Evolutionary conservation across 1,140 invertebrate genomes (phyloP).

Genomic region (Drosophila carrolli): DNA sequence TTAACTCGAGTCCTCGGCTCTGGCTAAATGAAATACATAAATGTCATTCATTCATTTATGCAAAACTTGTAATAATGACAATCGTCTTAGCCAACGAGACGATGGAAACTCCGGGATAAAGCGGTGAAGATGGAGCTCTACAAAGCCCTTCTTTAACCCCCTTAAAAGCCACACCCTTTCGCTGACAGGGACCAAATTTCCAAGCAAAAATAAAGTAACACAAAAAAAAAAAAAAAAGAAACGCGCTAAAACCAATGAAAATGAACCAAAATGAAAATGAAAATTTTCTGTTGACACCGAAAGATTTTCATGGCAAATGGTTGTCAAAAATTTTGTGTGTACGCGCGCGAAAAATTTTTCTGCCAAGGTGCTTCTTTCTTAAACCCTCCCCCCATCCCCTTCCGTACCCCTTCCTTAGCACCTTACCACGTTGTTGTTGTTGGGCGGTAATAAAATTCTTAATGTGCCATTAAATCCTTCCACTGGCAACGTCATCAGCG

Average conservation of each 20-base stretch:
- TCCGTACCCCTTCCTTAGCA: not conserved
- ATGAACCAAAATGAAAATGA: constrained; percentile 26
- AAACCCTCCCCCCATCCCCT: too few relatives aligned
- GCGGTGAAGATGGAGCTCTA: constrained; percentile 30
- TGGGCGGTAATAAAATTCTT: constrained; percentile 82
- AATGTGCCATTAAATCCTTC: constrained; percentile 83
- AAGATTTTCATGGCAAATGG: constrained; percentile 66
- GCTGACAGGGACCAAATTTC: constrained; percentile 53
- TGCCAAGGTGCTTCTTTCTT: constrained; percentile 56
- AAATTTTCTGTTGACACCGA: constrained; percentile 73
- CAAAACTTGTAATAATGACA: constrained; percentile 82
- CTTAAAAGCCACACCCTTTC: constrained; percentile 10
- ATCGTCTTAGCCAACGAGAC: constrained; percentile 35
- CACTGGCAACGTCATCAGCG: constrained; percentile 80
- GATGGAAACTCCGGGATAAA: constrained; percentile 7
- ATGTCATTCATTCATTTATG: constrained; percentile 82
- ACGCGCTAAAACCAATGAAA: constrained; percentile 2
- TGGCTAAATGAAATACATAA: constrained; percentile 76
- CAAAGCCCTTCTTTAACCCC: not conserved
- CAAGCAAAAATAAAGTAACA: constrained; percentile 39
- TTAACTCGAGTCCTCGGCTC: constrained; percentile 28
- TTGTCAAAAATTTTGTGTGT: constrained; percentile 78
- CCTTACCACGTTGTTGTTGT: constrained; percentile 35
- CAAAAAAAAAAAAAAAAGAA: not conserved
- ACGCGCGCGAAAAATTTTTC: constrained; percentile 72